Percentiles rank a stretch among this genome's conserved stretches.
phyloP scores from a whole-genome alignment of 2,797 vertebrate species.

The Moxostoma hubbsi region DNA sequence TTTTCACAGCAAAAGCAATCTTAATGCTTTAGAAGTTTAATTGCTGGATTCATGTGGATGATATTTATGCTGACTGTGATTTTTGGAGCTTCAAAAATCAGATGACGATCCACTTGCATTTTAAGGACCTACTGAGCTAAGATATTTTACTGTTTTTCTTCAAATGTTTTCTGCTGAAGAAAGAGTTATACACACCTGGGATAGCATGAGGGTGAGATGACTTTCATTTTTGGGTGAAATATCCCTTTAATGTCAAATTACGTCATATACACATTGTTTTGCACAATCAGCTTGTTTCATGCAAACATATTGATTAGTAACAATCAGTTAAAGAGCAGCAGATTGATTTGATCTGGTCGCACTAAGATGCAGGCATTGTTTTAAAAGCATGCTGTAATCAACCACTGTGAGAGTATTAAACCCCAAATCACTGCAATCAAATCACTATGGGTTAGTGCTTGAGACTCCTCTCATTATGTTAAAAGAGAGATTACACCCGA shows the following conservation, averaged over 20 bases:
- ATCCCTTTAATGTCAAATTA: slow-evolving; percentile 10
- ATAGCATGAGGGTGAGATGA: no score
- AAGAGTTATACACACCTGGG: no score
- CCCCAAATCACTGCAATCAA: slow-evolving; percentile 52
- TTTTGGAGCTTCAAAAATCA: no score
- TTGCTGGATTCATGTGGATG: no score
- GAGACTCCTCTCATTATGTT: slow-evolving; percentile 53
- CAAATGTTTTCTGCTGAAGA: no score
- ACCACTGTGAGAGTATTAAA: slow-evolving; percentile 41
- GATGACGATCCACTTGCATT: no score
- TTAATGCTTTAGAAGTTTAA: no score
- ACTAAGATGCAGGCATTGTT: slow-evolving; percentile 52
- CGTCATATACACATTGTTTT: slow-evolving; percentile 28
- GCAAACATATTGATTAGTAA: slow-evolving; percentile 60
- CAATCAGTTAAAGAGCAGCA: slow-evolving; percentile 53
- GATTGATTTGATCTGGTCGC: slow-evolving; percentile 45
- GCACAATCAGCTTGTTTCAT: slow-evolving; percentile 43
- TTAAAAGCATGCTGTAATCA: slow-evolving; percentile 61
- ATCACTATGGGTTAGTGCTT: slow-evolving; percentile 53
- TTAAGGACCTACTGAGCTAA: no score
- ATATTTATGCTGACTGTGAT: no score
- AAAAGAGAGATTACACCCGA: slow-evolving; percentile 48
- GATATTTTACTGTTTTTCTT: no score
- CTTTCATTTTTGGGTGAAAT: no score
- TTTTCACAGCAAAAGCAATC: no score